Conservation (phyloP, 2,113 vertebrate species). For the Rhagologus leucostigma region DNA sequence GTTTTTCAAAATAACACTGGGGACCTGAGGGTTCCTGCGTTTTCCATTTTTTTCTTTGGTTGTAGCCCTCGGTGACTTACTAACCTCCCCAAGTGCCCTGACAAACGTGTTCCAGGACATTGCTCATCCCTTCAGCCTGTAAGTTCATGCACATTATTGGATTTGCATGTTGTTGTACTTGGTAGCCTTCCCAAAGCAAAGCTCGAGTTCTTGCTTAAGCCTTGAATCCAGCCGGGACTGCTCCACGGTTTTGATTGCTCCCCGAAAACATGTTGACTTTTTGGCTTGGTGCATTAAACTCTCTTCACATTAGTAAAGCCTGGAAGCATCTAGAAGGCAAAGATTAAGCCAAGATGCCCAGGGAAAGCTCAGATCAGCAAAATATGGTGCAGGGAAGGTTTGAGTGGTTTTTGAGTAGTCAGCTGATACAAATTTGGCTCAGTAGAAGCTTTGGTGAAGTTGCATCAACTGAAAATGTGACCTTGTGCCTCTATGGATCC, state of each 20-base stretch:
- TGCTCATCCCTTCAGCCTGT: conserved; percentile 52
- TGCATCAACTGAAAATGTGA: neutral
- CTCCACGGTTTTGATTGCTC: neutral
- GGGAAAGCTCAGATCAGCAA: conserved; percentile 36
- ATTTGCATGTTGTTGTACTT: conserved; percentile 57
- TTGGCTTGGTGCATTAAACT: neutral
- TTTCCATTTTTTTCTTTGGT: neutral
- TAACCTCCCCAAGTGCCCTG: neutral
- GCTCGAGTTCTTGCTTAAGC: conserved; percentile 14
- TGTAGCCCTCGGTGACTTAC: conserved; percentile 11
- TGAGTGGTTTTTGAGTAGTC: neutral
- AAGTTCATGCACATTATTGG: conserved; percentile 15
- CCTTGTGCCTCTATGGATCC: neutral
- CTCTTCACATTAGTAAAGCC: neutral
- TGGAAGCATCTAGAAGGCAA: neutral
- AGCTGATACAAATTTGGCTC: neutral
- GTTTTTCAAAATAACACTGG: neutral
- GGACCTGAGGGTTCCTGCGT: neutral
- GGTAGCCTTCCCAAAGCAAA: conserved; percentile 42
- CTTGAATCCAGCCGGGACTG: neutral
- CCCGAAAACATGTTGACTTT: neutral
- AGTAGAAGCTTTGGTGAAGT: neutral
- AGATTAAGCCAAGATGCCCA: conserved; percentile 18
- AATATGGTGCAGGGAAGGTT: neutral
- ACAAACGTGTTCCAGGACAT: conserved; percentile 31